Percentiles rank a stretch among this genome's conserved stretches.
These are phyloP conservation scores for Nothoprocta pentlandii DNA, from an alignment of 2,113 vertebrate genomes.

Conservation along the genomic window DNA sequence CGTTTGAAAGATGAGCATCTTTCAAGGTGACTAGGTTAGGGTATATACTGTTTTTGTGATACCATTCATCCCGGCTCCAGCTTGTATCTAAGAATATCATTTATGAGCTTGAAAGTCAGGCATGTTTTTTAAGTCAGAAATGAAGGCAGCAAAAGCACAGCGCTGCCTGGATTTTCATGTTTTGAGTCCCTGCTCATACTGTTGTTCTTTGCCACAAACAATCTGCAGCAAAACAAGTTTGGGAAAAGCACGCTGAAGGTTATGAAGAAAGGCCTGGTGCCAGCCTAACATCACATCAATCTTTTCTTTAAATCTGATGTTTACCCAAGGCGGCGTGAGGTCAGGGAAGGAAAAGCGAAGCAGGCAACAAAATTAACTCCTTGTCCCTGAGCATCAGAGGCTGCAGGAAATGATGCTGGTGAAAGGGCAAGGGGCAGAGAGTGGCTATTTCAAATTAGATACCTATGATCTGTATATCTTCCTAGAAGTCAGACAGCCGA, in stretches of 20 bases:
- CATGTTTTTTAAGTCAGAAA: background rate
- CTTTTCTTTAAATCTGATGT: background rate
- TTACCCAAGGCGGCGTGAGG: background rate
- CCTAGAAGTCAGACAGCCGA: background rate
- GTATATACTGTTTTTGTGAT: background rate
- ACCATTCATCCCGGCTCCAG: background rate
- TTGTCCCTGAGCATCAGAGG: background rate
- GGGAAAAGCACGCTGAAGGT: background rate
- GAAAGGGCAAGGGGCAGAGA: slow-evolving; percentile 22
- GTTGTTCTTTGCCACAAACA: background rate
- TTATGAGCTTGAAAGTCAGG: background rate
- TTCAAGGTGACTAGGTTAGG: background rate
- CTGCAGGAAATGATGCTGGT: background rate
- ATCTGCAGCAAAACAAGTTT: background rate
- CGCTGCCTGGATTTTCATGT: background rate
- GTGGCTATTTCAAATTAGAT: slow-evolving; percentile 45
- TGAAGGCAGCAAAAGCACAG: background rate
- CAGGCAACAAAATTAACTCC: background rate
- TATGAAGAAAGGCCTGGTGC: background rate
- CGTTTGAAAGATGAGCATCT: rapidly evolving
- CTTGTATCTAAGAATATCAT: background rate
- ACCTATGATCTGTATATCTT: slow-evolving; percentile 22
- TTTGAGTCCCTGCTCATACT: background rate
- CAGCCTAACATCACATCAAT: background rate
- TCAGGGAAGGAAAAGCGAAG: background rate